phyloP scores from a whole-genome alignment of 2,888 invertebrate genomes.

The Nomada fabriciana region DNA sequence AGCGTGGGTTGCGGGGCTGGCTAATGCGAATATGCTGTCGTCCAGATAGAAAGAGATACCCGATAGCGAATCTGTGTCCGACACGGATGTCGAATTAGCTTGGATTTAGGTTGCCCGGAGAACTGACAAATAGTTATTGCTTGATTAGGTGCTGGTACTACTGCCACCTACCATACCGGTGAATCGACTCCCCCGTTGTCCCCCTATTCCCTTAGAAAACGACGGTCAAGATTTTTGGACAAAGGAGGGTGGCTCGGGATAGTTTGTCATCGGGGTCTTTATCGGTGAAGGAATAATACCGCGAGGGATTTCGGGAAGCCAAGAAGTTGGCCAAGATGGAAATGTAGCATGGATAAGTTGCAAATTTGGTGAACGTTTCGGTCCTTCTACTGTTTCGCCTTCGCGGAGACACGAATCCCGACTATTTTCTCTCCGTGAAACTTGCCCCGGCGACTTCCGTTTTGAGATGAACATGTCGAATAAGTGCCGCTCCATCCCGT shows the following conservation, averaged over 20 bases:
- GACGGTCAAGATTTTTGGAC: constrained; percentile 45
- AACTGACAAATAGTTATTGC: constrained; percentile 85
- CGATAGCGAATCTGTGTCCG: constrained; percentile 84
- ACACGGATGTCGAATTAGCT: constrained; percentile 85
- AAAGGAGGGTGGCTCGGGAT: constrained; percentile 34
- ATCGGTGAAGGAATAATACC: constrained; percentile 49
- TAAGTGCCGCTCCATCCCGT: not conserved
- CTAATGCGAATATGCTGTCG: constrained; percentile 85
- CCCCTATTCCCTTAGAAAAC: constrained; percentile 24
- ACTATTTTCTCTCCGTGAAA: constrained; percentile 5
- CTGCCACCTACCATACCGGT: constrained; percentile 68
- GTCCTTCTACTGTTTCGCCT: not conserved
- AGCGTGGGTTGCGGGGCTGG: constrained; percentile 84
- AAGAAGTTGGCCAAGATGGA: not conserved
- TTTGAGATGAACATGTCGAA: constrained; percentile 23
- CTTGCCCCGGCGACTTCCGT: constrained; percentile 32
- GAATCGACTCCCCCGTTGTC: constrained; percentile 10
- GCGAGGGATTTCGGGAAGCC: constrained; percentile 23
- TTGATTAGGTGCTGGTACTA: constrained; percentile 82
- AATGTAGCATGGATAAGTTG: not conserved
- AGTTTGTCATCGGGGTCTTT: constrained; percentile 59
- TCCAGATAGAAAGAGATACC: constrained; percentile 84
- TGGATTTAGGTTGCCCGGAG: constrained; percentile 84
- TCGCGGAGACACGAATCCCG: not conserved
- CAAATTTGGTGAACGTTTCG: constrained; percentile 25